Evolutionary conservation across 2,888 invertebrate genomes (phyloP), one percentile per base, ranked within the genome.

Genomic region (Camponotus fellah): DNA sequence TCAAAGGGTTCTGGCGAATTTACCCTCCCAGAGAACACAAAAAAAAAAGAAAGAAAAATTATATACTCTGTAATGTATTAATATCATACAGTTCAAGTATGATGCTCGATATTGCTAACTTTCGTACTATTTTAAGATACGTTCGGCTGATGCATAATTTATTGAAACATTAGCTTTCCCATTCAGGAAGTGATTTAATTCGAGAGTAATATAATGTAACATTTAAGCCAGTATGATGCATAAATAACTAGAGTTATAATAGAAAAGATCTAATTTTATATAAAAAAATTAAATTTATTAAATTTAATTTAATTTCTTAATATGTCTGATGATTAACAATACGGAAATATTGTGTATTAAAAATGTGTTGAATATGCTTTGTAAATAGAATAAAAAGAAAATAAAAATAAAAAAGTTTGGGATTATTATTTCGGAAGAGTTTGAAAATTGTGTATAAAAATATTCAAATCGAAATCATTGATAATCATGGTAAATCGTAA

Each of bases 1-100:
- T 76, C 65, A 10, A 26, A 34, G 37, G 46, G 9, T 58, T 72
- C 58, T 65, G 37, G 37, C 46, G 4, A 79, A 79, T 46, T 79
- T 46, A 46, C 17, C 43, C 34, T 34, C 34, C 46, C 8, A 49
- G 0, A 17, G 1, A 26, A 26, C 26, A 26, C 26, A 26, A 26
- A 26, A 26, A 26, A 26, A 26, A 26, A 26, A 26, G 26, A 8
- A 56, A 1, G 32, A 32, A 32, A 56, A 37, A 26, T 40, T 26
- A 21, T 43, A 66, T 77, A 21, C 49, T 53, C 40, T 8, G 32
- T 74, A 32, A 74, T 34, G 12, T 40, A 77, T 66, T 77, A 40
- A 14, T 40, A 49, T 3, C 14, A 34, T 21, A 58, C 10, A 56
- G 12, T 21, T 21, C 10, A 21, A 21, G 12, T 40, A 40, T 12